Conservation (phyloP, 2,113 vertebrate genomes). For the Corydoras sp. region DNA sequence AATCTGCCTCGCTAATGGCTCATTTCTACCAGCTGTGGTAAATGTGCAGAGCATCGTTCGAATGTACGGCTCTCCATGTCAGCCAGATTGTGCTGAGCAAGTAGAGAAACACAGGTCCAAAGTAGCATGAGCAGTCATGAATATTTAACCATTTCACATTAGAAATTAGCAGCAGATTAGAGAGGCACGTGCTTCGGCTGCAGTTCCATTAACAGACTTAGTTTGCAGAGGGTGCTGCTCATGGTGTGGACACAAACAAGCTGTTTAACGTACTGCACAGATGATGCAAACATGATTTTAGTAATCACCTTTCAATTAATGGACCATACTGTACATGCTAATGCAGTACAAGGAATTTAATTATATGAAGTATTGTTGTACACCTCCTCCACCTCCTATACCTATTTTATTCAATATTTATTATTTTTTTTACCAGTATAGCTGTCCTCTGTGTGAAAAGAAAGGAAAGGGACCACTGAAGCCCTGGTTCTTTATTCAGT, state of each 20-base stretch:
- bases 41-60: constrained; percentile 28
- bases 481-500: too few relatives aligned
- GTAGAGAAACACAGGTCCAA: constrained; percentile 36
- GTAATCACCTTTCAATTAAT: background rate
- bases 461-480: too few relatives aligned
- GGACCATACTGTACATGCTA: background rate
- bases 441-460: too few relatives aligned
- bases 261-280: background rate
- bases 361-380: too few relatives aligned
- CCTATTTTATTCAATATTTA: too few relatives aligned
- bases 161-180: constrained; percentile 46
- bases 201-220: constrained; percentile 30
- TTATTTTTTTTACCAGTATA: too few relatives aligned
- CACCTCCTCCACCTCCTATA: too few relatives aligned
- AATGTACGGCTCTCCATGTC: constrained; percentile 22
- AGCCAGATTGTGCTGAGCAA: constrained; percentile 27
- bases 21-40: constrained; percentile 45
- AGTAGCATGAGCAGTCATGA: constrained; percentile 33
- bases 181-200: constrained; percentile 23
- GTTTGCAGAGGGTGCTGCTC: constrained; percentile 27
- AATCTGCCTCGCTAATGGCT: constrained; percentile 41
- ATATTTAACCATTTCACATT: constrained; percentile 45
- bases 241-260: constrained; percentile 15
- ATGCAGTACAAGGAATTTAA: too few relatives aligned
- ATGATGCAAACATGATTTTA: too few relatives aligned